Conservation (phyloP, 2,113 vertebrate genomes). For the Apteryx owenii region DNA sequence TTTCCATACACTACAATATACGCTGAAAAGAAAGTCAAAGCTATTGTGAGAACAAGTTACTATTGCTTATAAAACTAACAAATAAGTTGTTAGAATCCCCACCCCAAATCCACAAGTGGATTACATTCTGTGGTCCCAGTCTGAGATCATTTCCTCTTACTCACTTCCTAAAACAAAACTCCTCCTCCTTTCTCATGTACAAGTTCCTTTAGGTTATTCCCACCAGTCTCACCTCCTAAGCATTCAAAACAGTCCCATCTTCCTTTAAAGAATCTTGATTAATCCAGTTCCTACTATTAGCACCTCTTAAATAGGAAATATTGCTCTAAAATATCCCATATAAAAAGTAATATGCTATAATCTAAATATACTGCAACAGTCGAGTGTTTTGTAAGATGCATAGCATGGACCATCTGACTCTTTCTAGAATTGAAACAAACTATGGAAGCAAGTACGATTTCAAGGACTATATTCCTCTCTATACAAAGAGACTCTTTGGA, state of each 20-base stretch:
- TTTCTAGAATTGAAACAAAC: background rate
- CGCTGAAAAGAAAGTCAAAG: background rate
- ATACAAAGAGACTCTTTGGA: background rate
- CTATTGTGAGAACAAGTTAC: background rate
- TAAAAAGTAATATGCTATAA: background rate
- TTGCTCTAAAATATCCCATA: background rate
- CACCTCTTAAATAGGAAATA: background rate
- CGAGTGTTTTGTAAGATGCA: background rate
- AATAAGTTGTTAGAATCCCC: background rate
- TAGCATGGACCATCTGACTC: background rate
- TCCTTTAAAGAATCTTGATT: background rate
- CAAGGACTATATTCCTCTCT: background rate
- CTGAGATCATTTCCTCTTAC: constrained; percentile 77
- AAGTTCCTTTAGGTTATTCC: background rate
- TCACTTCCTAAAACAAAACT: constrained; percentile 69
- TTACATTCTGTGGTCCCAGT: background rate
- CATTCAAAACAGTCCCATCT: background rate
- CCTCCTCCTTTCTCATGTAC: constrained; percentile 44
- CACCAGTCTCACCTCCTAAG: background rate
- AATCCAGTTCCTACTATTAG: background rate
- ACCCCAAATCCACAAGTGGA: background rate
- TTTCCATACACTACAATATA: background rate
- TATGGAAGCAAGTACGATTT: background rate
- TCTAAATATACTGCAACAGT: background rate
- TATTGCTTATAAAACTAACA: background rate